Percentiles rank a stretch among this genome's conserved stretches.
Evolutionary conservation across 2,888 invertebrate genomes (phyloP).

Genomic region (Nudaria mundana): DNA sequence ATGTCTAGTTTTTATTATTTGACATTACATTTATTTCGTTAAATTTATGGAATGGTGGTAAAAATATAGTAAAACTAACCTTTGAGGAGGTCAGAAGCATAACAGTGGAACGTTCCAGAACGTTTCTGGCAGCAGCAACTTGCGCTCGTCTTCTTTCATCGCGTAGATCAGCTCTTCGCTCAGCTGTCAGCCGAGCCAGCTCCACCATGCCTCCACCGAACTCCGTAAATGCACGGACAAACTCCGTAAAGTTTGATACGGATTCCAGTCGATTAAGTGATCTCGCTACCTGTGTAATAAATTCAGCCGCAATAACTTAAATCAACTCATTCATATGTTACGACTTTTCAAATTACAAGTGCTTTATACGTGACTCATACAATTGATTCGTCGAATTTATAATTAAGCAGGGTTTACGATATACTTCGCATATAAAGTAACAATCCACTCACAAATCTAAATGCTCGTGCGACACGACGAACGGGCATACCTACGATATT

Average conservation of each 20-base stretch:
- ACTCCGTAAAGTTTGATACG: slow-evolving; percentile 96
- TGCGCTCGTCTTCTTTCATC: slow-evolving; percentile 97
- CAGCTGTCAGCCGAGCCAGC: slow-evolving; percentile 95
- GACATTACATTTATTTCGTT: too few relatives aligned
- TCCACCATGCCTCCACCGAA: slow-evolving; percentile 99
- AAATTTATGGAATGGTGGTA: too few relatives aligned
- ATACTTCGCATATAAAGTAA: too few relatives aligned
- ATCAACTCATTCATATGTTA: slow-evolving; percentile 19
- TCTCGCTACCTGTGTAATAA: slow-evolving; percentile 84
- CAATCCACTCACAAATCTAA: slow-evolving; percentile 7
- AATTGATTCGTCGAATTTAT: neutral
- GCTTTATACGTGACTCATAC: neutral
- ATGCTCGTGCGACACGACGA: slow-evolving; percentile 6
- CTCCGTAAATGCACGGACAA: slow-evolving; percentile 98
- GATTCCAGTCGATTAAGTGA: slow-evolving; percentile 92
- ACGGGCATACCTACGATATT: slow-evolving; percentile 2
- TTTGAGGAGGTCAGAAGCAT: slow-evolving; percentile 98
- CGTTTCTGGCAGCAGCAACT: slow-evolving; percentile 97
- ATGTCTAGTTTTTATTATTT: too few relatives aligned
- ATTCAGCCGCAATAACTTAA: slow-evolving; percentile 24
- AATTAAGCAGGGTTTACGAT: too few relatives aligned
- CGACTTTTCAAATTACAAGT: neutral
- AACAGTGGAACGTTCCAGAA: slow-evolving; percentile 97
- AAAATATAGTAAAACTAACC: slow-evolving; percentile 80
- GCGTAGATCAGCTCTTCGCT: slow-evolving; percentile 90